Base-by-base conservation (phyloP, 2,797 vertebrate genomes). In the Danio jaintianensis region DNA sequence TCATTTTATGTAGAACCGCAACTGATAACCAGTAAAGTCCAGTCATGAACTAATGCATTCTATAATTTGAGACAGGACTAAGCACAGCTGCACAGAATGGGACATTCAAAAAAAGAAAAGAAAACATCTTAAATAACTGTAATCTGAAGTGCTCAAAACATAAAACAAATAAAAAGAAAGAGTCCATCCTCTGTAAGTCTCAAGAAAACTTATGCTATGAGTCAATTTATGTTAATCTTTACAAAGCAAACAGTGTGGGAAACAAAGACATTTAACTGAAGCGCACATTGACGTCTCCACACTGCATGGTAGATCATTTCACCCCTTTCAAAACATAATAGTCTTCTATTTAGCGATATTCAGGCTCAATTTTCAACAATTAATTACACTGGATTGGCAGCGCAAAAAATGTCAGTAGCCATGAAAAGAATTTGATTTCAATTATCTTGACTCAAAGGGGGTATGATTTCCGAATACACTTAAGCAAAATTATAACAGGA, bases 381-480 rank as follows among this genome's bases (percentile, higher is more conserved):
- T 69, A 77, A 82, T 99, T 98, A 96, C 98, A 98, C 97, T 98
- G 97, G 96, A 97, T 97, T 56, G 97, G 97, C 98, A 98, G 98
- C 96, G 96, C 97, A 97, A 96, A 71, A 98, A 98, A 97, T 98
- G 96, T 97, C 97, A 98, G 96, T 95, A 96, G 95, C 96, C 96
- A 95, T 99, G 97, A 98, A 99, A 98, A 96, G 97, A 96, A 97
- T 99, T 99, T 98, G 97, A 98, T 98, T 99, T 99, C 97, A 98
- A 98, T 99, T 97, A 98, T 98, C 96, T 96, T 96, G 96, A 94
- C 96, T 99, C 96, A 98, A 98, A 98, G 96, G 97, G 98, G 61
- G 96, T 97, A 96, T 98, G 97, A 99, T 99, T 99, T 98, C 96
- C 97, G 98, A 98, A 99, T 98, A 99, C 97, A 98, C 97, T 99